Evolutionary conservation across 2,888 invertebrate species (phyloP).

Genomic region (Tipula helvola): DNA sequence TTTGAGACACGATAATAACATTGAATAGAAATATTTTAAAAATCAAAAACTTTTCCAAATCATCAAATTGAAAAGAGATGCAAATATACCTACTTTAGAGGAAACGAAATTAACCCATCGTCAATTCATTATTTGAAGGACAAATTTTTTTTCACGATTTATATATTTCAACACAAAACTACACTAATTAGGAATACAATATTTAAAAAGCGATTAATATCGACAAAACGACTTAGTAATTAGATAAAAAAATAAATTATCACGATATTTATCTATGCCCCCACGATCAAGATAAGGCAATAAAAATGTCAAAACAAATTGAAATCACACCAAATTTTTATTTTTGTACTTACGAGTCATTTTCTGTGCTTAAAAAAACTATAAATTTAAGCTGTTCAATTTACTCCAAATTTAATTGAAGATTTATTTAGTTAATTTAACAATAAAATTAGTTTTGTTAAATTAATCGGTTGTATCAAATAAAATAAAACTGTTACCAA

Average conservation of each 20-base stretch:
- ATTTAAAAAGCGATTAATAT: background rate
- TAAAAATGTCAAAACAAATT: background rate
- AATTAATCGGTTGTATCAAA: background rate
- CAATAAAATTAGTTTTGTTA: background rate
- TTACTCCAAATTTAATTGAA: background rate
- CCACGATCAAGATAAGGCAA: background rate
- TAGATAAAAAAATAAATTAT: background rate
- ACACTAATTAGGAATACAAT: background rate
- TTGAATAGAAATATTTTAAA: background rate
- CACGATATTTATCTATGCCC: background rate
- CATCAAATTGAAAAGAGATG: background rate
- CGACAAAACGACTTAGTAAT: background rate
- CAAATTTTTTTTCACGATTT: background rate
- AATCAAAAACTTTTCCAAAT: background rate
- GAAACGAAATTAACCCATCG: background rate
- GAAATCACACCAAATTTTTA: background rate
- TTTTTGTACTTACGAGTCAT: background rate
- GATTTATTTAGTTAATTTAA: background rate
- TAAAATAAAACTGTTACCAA: background rate
- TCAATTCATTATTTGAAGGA: background rate
- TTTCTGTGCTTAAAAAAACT: background rate
- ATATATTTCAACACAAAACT: background rate
- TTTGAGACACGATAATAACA: background rate
- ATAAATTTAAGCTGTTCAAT: background rate
- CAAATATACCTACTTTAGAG: background rate